Evolutionary conservation across 2,113 vertebrate genomes (phyloP), one percentile per base, ranked within the genome.

Genomic region (Lichenostomus cassidix): DNA sequence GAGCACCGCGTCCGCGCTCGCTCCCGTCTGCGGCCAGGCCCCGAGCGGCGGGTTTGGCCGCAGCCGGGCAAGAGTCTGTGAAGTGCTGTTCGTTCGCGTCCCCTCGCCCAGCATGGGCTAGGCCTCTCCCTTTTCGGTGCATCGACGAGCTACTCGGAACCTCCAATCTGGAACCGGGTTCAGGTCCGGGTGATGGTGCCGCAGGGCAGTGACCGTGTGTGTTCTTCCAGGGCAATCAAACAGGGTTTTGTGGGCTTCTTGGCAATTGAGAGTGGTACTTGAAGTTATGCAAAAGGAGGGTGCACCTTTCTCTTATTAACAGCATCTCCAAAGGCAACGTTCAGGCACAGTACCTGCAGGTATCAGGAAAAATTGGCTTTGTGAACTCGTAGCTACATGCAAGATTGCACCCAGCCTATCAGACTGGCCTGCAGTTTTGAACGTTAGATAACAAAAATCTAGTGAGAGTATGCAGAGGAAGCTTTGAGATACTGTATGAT

Each of bases 111-210:
- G 27, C 37, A 4, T 2, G 23, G 44, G 23, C 46, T 29, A 23
- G 14, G 53, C 28, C 33, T n/a, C 27, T 21, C 37, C 39, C 33
- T 33, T 41, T 28, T 19, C 19, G 11, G 8, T 5, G 35, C 65
- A 20, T 2, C 5, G 27, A 29, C 14, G 5, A 31, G 17, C 14
- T 7, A 10, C 22, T 31, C 39, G 15, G 13, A 49, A 16, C 3
- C 25, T 42, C 22, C 41, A 3, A 2, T 37, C 25, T 41, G 4
- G 20, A 9, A 19, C 14, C 2, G 21, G 15, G 16, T 3, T 10
- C 47, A 0, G 4, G 6, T 17, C 8, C 4, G 1, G 19, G 39
- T 16, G 4, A 11, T 25, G 10, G 25, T 3, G 53, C 31, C 9
- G 70, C 33, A 8, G 39, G 29, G 15, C 15, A 6, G 56, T 4